A percentile compares a stretch with the other conserved stretches of the same genome.
Conservation (phyloP, 2,888 invertebrate genomes). For the Smittia aterrima region DNA sequence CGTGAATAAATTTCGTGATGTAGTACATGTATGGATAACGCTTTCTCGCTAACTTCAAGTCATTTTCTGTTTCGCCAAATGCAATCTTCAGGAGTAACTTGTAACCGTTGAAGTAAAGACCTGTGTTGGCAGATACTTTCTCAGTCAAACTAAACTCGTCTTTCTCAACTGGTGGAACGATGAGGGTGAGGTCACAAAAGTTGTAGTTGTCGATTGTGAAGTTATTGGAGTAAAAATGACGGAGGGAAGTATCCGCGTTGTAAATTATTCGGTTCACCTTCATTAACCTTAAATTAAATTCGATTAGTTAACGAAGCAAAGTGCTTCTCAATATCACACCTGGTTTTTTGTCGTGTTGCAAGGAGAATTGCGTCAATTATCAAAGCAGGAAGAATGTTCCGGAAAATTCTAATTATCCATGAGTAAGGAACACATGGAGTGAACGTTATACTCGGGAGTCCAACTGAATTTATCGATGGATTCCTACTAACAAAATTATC, state of each 20-base stretch:
- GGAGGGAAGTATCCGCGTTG: background rate
- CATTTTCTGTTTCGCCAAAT: too few species aligned
- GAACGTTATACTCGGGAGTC: background rate
- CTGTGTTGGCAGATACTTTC: background rate
- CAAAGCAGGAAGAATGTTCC: slow-evolving; percentile 11
- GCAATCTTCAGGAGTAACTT: too few species aligned
- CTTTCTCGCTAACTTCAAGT: too few species aligned
- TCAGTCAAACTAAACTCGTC: slow-evolving; percentile 13
- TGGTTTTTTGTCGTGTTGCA: background rate
- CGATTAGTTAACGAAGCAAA: background rate
- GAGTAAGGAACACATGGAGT: background rate
- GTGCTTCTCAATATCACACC: background rate
- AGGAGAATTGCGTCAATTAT: slow-evolving; percentile 5
- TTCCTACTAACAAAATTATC: background rate
- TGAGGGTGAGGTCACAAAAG: background rate
- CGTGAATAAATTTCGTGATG: too few species aligned
- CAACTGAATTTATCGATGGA: background rate
- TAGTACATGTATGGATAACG: too few species aligned
- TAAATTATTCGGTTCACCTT: slow-evolving; percentile 15
- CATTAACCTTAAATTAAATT: background rate
- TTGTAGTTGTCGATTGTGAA: background rate
- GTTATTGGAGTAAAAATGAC: background rate
- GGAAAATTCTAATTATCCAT: slow-evolving; percentile 21
- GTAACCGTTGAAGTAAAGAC: too few species aligned
- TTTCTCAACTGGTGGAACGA: background rate